Base-by-base conservation (phyloP, 2,888 invertebrate species). In the Teleiodes luculella region DNA sequence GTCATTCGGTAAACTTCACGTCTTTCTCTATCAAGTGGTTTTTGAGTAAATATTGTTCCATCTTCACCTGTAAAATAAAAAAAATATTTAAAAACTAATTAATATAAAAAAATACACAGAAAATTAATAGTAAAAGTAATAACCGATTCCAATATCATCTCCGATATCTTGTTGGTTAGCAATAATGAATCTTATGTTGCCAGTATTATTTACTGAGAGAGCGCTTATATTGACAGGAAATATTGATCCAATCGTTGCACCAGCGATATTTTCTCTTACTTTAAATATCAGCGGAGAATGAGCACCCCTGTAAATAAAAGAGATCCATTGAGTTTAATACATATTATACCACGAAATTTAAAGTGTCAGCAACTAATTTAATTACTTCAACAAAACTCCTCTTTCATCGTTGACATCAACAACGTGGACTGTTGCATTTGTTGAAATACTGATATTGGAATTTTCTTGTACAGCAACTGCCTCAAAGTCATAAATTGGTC, bases 381-480 rank as follows among this genome's bases (percentile, higher is more conserved):
- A 43, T 73, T 81, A 91, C 92, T 92, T 93, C 68, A 93, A 90
- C 55, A 94, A 86, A 57, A 93, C 90, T 57, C 92, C 92, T 78
- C 92, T 91, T 58, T 94, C 92, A 67, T 94, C 94, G 58, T 94
- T 92, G 0, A 94, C 94, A 76, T 94, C 94, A 0, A 96, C 96
- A 8, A 96, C 93, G 66, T 96, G 95, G 49, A 96, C 93, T 7
- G 96, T 95, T 0, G 96, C 93, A 67, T 96, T 96, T 1, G 97
- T 96, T 5, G 94, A 91, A 20, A 96, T 90, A 11, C 94, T 93
- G 18, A 94, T 71, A 46, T 94, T 93, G 0, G 71, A 64, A 31
- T 80, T 83, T 58, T 83, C 91, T 78, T 92, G 91, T 1, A 93
- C 93, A 0, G 96, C 96, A 6, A 96, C 93, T 0, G 96, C 95